These are phyloP conservation scores for Mystacornis crossleyi DNA, from an alignment of 2,113 vertebrate species.

Conservation along the genomic window DNA sequence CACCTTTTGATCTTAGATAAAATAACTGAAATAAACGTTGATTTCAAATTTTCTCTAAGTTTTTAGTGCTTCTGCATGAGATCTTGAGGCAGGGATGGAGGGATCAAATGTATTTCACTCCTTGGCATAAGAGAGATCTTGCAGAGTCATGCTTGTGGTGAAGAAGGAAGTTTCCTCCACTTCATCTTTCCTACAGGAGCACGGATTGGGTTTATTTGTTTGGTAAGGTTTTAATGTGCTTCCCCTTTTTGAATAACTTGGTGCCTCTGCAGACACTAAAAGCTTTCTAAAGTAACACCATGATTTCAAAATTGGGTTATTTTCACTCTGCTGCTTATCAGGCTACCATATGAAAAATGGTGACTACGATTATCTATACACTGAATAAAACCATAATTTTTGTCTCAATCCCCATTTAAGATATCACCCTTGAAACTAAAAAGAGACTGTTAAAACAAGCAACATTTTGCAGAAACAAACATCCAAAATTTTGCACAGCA, in stretches of 20 bases:
- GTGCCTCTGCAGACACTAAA: not conserved
- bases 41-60: not conserved
- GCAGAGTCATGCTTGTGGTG: not conserved
- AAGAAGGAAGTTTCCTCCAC: not conserved
- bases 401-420: not conserved
- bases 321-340: constrained; percentile 17
- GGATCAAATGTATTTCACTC: not conserved
- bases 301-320: not conserved
- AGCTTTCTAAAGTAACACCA: not conserved
- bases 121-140: not conserved
- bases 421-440: not conserved
- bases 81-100: not conserved
- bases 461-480: not conserved
- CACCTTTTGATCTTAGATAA: not conserved
- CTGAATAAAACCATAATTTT: not conserved
- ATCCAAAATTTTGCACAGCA: constrained; percentile 4
- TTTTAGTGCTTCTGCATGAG: not conserved
- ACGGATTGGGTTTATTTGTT: not conserved
- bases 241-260: not conserved
- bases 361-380: not conserved
- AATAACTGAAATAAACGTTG: not conserved
- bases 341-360: not conserved
- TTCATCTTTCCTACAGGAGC: not conserved
- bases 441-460: not conserved
- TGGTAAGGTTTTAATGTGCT: not conserved